A percentile compares a stretch with the other conserved stretches of the same genome.
Conservation (phyloP, 2,113 vertebrate species). For the Melanostigma gelatinosum region DNA sequence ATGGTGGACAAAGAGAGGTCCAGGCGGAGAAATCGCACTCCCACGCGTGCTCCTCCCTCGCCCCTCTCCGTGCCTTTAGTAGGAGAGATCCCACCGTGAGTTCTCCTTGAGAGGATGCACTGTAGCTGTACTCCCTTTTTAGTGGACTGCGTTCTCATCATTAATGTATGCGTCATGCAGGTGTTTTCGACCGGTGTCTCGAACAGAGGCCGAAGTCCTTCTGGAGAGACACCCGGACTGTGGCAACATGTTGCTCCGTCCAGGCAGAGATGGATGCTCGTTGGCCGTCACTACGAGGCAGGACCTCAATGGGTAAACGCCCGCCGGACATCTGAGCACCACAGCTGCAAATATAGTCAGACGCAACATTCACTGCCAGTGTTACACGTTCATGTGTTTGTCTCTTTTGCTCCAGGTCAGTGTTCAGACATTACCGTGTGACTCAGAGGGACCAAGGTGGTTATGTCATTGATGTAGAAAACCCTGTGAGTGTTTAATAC, state of each 20-base stretch:
- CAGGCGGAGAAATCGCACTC: slow-evolving; percentile 78
- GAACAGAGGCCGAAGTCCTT: slow-evolving; percentile 87
- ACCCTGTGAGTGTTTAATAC: slow-evolving; percentile 82
- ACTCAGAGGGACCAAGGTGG: slow-evolving; percentile 80
- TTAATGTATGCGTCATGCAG: slow-evolving; percentile 65
- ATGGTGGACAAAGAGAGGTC: slow-evolving; percentile 85
- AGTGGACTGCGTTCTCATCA: neutral
- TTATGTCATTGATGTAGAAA: slow-evolving; percentile 88
- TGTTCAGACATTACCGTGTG: slow-evolving; percentile 89
- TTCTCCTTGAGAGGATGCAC: slow-evolving; percentile 15
- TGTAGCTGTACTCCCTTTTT: neutral
- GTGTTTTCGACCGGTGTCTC: slow-evolving; percentile 88
- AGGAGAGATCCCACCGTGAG: slow-evolving; percentile 84
- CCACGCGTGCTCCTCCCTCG: slow-evolving; percentile 74
- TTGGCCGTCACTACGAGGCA: slow-evolving; percentile 87
- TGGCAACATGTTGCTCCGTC: slow-evolving; percentile 88
- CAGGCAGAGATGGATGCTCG: slow-evolving; percentile 82
- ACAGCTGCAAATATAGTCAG: neutral
- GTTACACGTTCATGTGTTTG: neutral
- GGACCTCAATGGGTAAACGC: slow-evolving; percentile 83
- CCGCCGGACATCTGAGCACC: slow-evolving; percentile 5
- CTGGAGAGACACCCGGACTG: slow-evolving; percentile 85
- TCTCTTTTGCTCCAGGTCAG: slow-evolving; percentile 53
- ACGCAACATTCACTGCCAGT: neutral
- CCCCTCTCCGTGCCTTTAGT: slow-evolving; percentile 81